Percentiles rank a stretch among this genome's conserved stretches.
phyloP scores from a whole-genome alignment of 1,140 invertebrate species.

The Calliopsis andreniformis region DNA sequence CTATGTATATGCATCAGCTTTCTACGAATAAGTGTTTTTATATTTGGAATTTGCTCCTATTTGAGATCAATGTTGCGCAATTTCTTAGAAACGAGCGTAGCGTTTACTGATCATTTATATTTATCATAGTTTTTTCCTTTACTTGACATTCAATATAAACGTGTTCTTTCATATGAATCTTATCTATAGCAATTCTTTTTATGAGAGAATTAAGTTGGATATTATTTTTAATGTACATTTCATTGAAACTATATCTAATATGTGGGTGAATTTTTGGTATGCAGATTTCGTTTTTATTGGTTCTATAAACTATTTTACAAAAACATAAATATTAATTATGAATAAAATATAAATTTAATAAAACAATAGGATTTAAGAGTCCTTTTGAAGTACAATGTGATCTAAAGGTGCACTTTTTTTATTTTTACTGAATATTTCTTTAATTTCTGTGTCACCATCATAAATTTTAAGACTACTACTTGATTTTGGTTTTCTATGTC shows the following conservation, averaged over 20 bases:
- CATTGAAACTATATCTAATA: too few species aligned
- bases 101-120: neutral
- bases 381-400: neutral
- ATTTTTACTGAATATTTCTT: neutral
- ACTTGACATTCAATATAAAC: too few species aligned
- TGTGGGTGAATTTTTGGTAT: too few species aligned
- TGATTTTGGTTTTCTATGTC: conserved; percentile 40
- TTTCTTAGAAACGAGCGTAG: neutral
- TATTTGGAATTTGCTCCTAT: conserved; percentile 38
- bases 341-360: conserved; percentile 6
- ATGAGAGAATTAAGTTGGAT: too few species aligned
- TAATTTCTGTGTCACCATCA: conserved; percentile 35
- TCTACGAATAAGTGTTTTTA: conserved; percentile 4
- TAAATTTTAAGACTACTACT: conserved; percentile 44
- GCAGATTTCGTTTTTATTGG: too few species aligned
- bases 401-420: neutral
- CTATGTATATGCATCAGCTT: neutral
- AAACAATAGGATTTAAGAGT: neutral
- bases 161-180: too few species aligned
- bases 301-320: neutral
- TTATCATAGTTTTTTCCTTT: too few species aligned
- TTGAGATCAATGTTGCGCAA: conserved; percentile 1
- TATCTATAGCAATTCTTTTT: too few species aligned
- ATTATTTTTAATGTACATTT: too few species aligned
- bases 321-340: neutral